These are phyloP conservation scores for Phalloptychus januarius DNA, from an alignment of 2,797 vertebrate genomes.

Conservation along the genomic window DNA sequence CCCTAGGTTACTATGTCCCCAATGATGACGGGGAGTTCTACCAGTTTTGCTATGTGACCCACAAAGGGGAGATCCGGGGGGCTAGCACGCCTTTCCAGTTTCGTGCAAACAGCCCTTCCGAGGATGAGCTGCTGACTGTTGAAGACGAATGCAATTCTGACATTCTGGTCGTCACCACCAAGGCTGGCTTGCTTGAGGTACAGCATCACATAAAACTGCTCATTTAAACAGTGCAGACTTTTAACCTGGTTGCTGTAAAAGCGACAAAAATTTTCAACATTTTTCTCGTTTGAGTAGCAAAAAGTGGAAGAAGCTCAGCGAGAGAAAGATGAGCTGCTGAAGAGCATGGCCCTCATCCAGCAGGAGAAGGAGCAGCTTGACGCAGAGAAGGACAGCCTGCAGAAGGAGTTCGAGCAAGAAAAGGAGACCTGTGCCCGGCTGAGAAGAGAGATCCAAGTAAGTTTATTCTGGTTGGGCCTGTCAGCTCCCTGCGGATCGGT, in stretches of 20 bases:
- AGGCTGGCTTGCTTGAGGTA: constrained; percentile 95
- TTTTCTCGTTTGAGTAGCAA: constrained; percentile 79
- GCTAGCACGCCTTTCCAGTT: constrained; percentile 98
- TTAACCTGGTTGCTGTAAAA: background rate
- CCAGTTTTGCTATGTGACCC: constrained; percentile 98
- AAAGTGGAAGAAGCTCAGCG: constrained; percentile 94
- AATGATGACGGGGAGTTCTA: constrained; percentile 99
- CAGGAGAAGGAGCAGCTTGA: constrained; percentile 89
- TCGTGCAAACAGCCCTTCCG: constrained; percentile 89
- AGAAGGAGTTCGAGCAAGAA: constrained; percentile 84
- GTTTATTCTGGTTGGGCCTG: constrained; percentile 25
- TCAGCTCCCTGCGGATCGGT: background rate
- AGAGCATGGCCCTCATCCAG: constrained; percentile 85
- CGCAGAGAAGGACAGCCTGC: constrained; percentile 84
- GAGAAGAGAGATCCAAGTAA: constrained; percentile 90
- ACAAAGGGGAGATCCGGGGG: constrained; percentile 98
- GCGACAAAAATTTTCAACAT: background rate
- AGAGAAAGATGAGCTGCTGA: constrained; percentile 92
- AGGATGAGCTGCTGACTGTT: constrained; percentile 94
- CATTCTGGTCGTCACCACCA: constrained; percentile 98
- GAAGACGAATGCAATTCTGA: constrained; percentile 98
- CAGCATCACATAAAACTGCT: background rate
- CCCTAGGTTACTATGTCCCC: constrained; percentile 94
- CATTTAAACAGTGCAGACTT: background rate
- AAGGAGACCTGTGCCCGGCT: constrained; percentile 84